Evolutionary conservation across 2,888 invertebrate genomes (phyloP).

Genomic region (Trissoscelio sp.): DNA sequence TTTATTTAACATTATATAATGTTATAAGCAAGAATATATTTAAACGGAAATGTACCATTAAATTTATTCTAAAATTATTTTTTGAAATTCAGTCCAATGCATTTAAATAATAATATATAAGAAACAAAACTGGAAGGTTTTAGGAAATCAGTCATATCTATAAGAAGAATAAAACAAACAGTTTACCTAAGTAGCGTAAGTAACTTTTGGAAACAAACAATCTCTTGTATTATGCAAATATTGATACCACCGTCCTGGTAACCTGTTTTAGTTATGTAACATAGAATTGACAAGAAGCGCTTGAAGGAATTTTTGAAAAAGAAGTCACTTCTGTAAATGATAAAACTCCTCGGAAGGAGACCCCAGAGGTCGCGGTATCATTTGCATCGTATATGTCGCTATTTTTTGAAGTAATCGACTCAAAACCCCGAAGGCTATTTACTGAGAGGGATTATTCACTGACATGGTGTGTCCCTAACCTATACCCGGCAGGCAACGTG

Average conservation of each 20-base stretch:
- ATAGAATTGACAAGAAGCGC: slow-evolving; percentile 1
- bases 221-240: too few species aligned
- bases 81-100: too few species aligned
- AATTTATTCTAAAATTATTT: too few species aligned
- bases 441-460: slow-evolving; percentile 67
- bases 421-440: slow-evolving; percentile 75
- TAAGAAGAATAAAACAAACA: not conserved
- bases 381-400: slow-evolving; percentile 71
- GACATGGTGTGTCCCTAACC: slow-evolving; percentile 71
- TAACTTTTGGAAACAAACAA: not conserved
- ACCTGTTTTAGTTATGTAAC: slow-evolving; percentile 19
- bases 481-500: slow-evolving; percentile 69
- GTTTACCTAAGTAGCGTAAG: not conserved
- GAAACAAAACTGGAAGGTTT: too few species aligned
- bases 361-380: slow-evolving; percentile 42
- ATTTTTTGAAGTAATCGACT: slow-evolving; percentile 72
- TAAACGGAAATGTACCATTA: too few species aligned
- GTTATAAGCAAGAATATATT: too few species aligned
- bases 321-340: slow-evolving; percentile 24
- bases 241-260: slow-evolving; percentile 20
- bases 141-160: not conserved
- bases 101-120: too few species aligned
- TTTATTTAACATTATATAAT: too few species aligned
- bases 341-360: not conserved
- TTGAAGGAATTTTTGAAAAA: slow-evolving; percentile 37